Evolutionary conservation across 37 sponge, comb jelly and placozoan genomes (phyloP), one percentile per base, ranked within the genome.

Genomic region (Theonella swinhoei): DNA sequence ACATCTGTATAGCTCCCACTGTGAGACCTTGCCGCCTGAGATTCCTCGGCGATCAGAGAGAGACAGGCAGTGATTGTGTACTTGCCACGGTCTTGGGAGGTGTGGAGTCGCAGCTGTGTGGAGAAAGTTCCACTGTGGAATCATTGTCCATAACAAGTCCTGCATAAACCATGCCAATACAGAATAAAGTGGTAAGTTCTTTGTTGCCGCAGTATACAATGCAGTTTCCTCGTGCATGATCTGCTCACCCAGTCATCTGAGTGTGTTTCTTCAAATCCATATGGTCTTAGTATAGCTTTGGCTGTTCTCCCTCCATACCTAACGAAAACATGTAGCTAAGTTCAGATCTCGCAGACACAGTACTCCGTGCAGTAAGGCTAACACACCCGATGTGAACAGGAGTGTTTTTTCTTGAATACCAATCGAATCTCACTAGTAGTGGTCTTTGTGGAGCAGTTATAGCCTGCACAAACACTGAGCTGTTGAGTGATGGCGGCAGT

Each of bases 101-200:
- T 64, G 32, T 2, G 58, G 63, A 4, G 80, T 71, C 62, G 69
- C 19, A 9, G 73, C 78, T 23, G 32, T 47, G 42, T 83, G 81
- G 14, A 95, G 33, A 77, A 74, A 81, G 63, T 86, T 86, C 96
- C 92, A 92, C 75, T 92, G 96, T 17, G 96, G 96, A 1, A 92
- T 69, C 90, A 95, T 89, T 22, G 88, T 87, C 96, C 96, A 95
- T 32, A 95, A 61, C 34, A 95, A 84, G 82, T 94, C 95, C 93
- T 92, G 39, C 14, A 70, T 47, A 7, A 47, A n/a, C n/a, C n/a
- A n/a, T n/a, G n/a, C n/a, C n/a, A n/a, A n/a, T n/a, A n/a, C n/a
- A n/a, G n/a, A n/a, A n/a, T n/a, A n/a, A n/a, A n/a, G n/a, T n/a
- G n/a, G n/a, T n/a, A n/a, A n/a, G n/a, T n/a, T n/a, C n/a, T n/a